These are phyloP conservation scores for Pluvialis apricaria DNA, from an alignment of 2,113 vertebrate genomes.

Conservation along the genomic window DNA sequence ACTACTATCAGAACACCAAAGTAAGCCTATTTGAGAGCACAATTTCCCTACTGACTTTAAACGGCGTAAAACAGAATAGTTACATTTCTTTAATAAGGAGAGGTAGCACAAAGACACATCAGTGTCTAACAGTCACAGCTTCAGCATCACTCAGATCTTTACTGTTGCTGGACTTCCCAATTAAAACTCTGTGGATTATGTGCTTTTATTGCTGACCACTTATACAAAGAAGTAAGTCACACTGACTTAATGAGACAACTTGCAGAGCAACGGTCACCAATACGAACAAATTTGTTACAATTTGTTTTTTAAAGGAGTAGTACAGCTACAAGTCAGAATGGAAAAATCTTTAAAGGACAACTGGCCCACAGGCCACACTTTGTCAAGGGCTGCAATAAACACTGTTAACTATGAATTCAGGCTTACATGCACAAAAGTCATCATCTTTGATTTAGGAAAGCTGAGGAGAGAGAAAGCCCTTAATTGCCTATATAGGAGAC, in stretches of 20 bases:
- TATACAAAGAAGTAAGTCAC: not conserved
- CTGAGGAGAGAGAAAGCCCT: slow-evolving; percentile 15
- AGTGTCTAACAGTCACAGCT: not conserved
- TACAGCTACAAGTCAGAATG: not conserved
- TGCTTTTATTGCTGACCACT: not conserved
- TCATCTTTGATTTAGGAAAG: slow-evolving; percentile 16
- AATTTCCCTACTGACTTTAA: not conserved
- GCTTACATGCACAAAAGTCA: slow-evolving; percentile 2
- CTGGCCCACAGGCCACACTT: not conserved
- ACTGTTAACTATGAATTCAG: not conserved
- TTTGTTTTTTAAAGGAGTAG: not conserved
- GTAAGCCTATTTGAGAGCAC: not conserved
- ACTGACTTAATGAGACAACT: not conserved
- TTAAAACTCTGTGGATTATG: not conserved
- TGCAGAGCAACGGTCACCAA: not conserved
- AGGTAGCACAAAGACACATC: not conserved
- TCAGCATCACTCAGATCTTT: not conserved
- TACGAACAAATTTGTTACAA: not conserved
- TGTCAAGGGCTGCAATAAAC: not conserved
- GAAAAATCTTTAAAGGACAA: not conserved
- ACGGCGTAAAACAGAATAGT: not conserved
- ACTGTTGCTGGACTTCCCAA: not conserved
- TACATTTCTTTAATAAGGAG: not conserved
- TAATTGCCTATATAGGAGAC: slow-evolving; percentile 14
- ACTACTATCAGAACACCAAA: not conserved